Evolutionary conservation across 2,888 invertebrate species (phyloP), one percentile per base, ranked within the genome.

Genomic region (Nesidiocoris tenuis): DNA sequence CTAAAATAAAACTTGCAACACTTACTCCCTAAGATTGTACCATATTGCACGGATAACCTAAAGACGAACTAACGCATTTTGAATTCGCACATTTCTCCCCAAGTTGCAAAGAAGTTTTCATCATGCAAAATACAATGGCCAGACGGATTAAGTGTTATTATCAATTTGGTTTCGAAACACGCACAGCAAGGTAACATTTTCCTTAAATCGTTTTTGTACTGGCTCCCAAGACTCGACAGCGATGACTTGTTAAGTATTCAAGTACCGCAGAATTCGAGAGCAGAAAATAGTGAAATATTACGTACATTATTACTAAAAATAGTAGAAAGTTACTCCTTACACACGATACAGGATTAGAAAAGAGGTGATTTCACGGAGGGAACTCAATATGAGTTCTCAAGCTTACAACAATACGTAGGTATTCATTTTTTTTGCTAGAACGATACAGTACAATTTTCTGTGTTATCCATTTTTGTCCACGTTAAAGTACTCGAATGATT

Each of bases 101-200:
- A n/a, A n/a, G n/a, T n/a, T n/a, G n/a, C 39, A 39, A 39, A 39
- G 39, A 21, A 55, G 54, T 67, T 67, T 67, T 25, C 18, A 65
- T 65, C 19, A 39, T 64, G n/a, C 23, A 64, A 39, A n/a, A 39
- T 39, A 39, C 65, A 19, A 24, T 67, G 67, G 67, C 67, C 67
- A 67, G 67, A 67, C 67, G 67, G 67, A 67, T 54, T 54, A 67
- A 67, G 56, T 67, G 21, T 56, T 54, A 59, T 39, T 39, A 65
- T 39, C 39, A 39, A 7, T 65, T 65, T 65, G 65, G 65, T 67
- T 56, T 67, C 39, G 12, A 39, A 39, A 22, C 67, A 67, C 22
- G 54, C 25, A 67, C 61, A 70, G 23, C 61, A 70, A 70, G 70
- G 70, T 70, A 70, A 70, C 70, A 70, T 70, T 70, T 68, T 59